Conservation (phyloP, 2,888 invertebrate species). For the Hipparchia semele region DNA sequence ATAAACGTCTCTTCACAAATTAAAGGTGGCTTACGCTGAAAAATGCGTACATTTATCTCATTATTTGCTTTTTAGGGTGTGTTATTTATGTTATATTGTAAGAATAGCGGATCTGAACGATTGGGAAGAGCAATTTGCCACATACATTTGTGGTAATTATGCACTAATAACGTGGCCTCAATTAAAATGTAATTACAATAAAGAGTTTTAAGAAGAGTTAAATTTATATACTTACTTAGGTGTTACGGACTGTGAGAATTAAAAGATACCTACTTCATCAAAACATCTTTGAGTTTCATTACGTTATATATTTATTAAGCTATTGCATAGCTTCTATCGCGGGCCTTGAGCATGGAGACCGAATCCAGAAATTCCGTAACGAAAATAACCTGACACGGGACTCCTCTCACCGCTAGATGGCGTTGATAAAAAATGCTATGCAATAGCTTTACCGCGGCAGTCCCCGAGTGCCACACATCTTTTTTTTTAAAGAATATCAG, state of each 20-base stretch:
- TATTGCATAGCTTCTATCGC: too few species aligned
- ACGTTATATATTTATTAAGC: too few species aligned
- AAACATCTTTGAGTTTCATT: background rate
- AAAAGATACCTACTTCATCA: background rate
- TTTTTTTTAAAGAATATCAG: too few species aligned
- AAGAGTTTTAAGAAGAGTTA: slow-evolving; percentile 9
- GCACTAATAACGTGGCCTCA: slow-evolving; percentile 2
- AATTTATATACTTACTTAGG: background rate
- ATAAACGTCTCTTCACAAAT: slow-evolving; percentile 37
- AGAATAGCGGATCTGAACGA: slow-evolving; percentile 34
- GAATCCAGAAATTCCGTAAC: too few species aligned
- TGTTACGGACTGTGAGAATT: background rate
- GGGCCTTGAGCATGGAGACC: too few species aligned
- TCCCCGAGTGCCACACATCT: too few species aligned
- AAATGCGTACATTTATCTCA: slow-evolving; percentile 30
- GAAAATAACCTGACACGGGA: too few species aligned
- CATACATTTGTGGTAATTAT: slow-evolving; percentile 27
- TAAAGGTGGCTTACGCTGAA: slow-evolving; percentile 35
- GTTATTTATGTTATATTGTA: slow-evolving; percentile 1
- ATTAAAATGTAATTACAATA: slow-evolving; percentile 9
- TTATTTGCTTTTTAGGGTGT: slow-evolving; percentile 30
- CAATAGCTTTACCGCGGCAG: too few species aligned
- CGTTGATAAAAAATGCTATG: too few species aligned
- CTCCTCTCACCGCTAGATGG: too few species aligned
- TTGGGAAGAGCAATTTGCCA: slow-evolving; percentile 32